Percentiles rank a stretch among this genome's conserved stretches.
phyloP scores from a whole-genome alignment of 2,888 invertebrate species.

The Drosophila putrida region DNA sequence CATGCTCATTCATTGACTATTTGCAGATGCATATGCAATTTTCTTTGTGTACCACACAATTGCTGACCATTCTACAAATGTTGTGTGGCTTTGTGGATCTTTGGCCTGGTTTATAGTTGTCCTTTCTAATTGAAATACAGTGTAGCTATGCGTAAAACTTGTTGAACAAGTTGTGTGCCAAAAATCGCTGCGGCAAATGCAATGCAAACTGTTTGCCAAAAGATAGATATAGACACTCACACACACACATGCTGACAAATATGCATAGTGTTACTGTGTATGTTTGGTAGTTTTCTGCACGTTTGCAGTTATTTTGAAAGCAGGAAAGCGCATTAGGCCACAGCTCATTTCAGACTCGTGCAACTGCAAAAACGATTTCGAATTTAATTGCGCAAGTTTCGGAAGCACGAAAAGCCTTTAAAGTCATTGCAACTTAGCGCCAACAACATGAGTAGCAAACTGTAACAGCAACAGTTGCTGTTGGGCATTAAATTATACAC shows the following conservation, averaged over 20 bases:
- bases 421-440: slow-evolving; percentile 8
- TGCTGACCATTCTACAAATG: slow-evolving; percentile 1
- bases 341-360: slow-evolving; percentile 30
- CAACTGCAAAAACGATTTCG: slow-evolving; percentile 10
- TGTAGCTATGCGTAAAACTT: slow-evolving; percentile 66
- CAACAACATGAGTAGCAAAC: slow-evolving; percentile 1
- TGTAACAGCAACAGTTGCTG: slow-evolving; percentile 20
- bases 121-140: slow-evolving; percentile 67
- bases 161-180: slow-evolving; percentile 39
- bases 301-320: slow-evolving; percentile 28
- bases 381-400: slow-evolving; percentile 32
- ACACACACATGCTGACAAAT: not conserved
- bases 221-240: slow-evolving; percentile 17
- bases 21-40: not conserved
- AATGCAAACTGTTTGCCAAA: slow-evolving; percentile 40
- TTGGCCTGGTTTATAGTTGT: slow-evolving; percentile 6
- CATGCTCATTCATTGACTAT: not conserved
- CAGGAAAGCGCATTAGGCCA: slow-evolving; percentile 37
- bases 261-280: not conserved
- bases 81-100: slow-evolving; percentile 4
- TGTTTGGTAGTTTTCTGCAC: slow-evolving; percentile 16
- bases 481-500: not conserved
- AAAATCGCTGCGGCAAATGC: slow-evolving; percentile 40
- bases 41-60: slow-evolving; percentile 12
- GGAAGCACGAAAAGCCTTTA: slow-evolving; percentile 20